Base-by-base conservation (phyloP, 2,113 vertebrate species). In the Forbesichthys papilliferus region DNA sequence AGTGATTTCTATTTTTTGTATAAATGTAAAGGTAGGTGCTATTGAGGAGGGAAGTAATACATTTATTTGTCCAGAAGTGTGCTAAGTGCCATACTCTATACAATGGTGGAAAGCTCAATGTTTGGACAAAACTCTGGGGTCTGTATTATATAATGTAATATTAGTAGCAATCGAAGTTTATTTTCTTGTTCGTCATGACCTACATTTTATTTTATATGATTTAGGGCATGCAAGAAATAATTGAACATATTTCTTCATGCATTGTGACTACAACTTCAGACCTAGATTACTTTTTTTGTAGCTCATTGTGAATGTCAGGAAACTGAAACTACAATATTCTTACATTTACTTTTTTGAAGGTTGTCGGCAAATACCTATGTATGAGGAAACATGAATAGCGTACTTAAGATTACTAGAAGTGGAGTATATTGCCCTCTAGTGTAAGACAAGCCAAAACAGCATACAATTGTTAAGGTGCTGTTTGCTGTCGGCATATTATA, bases 31-130 rank as follows among this genome's bases (percentile, higher is more conserved):
- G 93, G 64, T 83, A 60, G 92, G 52, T 81, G 90, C 94, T 79
- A 64, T 87, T 62, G 79, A 84, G 6, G 92, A 95, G 75, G 92
- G 93, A 68, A 95, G 92, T 83, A 92, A 92, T 80, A 78, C 92
- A 0, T 96, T 95, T 16, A 0, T 16, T 16, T 69, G 81, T 92
- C 78, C 92, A 95, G 72, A 94, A 95, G 83, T 96, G 92, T 76
- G 84, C 88, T 42, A 90, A 95, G 83, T 95, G 94, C 78, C 92
- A 94, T 72, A 89, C 91, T 36, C 89, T 95, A 69, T 93, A 95
- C 61, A 84, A 94, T 49, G 84, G 72, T 42, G 91, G 94, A 61
- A 95, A 95, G 59, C 92, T 94, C n/a, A 95, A 95, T 73, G 91
- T 87, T 1, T 93, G 93, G 3, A 90, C 93, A 61, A 94, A 95